Evolutionary conservation across 2,113 vertebrate species (phyloP), one percentile per base, ranked within the genome.

Genomic region (Sarotherodon lohbergeri): DNA sequence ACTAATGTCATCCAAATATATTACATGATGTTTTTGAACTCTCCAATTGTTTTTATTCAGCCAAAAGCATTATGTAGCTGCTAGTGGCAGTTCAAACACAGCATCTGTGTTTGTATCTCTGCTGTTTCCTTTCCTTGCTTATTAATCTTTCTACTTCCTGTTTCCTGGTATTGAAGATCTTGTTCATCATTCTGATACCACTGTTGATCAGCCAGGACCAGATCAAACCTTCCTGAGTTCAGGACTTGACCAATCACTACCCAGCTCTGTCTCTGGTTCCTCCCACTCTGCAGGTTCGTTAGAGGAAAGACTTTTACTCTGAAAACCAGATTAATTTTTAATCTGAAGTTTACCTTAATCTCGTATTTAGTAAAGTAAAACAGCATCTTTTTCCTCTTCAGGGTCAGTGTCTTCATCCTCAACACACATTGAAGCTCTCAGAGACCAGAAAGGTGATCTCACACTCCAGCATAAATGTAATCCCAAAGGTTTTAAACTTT

Each of bases 261-360:
- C 56, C 27, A 81, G 84, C 13, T 68, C 85, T 61, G 34, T 39
- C 13, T 61, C 89, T 36, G 90, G 68, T 41, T 46, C 63, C 79
- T 79, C 88, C 82, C 81, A 57, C 19, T 86, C 91, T 24, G 56
- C 32, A 83, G 93, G 94, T 93, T 43, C 27, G 6, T 80, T 36
- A 7, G 7, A 80, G 4, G 2, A 39, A 57, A 41, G 2, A 24
- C 14, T 82, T 86, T 63, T 34, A 39, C 6, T 39, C 3, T 54
- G 66, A 83, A 52, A 68, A 29, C 24, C 14, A 39, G 4, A 4
- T 4, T 16, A 6, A 59, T 6, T 13, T 85, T 90, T 71, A 17
- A 4, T 48, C 3, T 80, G 14, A 76, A 50, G 4, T 57, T 56
- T 11, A 10, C n/a, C 34, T 34, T 13, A 13, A n/a, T 12, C 2